A percentile compares a stretch with the other conserved stretches of the same genome.
phyloP scores from a whole-genome alignment of 2,797 vertebrate species.

The Rhynchotus rufescens region DNA sequence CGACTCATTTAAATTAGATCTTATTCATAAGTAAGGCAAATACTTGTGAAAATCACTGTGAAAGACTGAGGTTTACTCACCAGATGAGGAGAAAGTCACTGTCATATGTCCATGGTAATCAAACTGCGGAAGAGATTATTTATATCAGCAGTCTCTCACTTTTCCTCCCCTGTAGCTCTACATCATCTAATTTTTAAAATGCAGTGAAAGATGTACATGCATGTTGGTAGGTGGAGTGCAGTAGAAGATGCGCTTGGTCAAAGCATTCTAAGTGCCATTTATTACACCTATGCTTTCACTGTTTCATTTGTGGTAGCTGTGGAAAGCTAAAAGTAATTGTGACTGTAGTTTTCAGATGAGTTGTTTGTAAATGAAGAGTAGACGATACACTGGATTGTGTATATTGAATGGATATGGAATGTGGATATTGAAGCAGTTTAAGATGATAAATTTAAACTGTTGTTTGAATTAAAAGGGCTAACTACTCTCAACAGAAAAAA shows the following conservation, averaged over 20 bases:
- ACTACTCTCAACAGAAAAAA: not conserved
- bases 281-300: not conserved
- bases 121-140: not conserved
- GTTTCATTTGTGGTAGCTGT: not conserved
- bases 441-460: not conserved
- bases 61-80: not conserved
- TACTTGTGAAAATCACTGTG: not conserved
- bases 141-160: not conserved
- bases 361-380: not conserved
- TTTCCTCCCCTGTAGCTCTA: not conserved
- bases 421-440: not conserved
- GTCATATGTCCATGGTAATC: not conserved
- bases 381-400: not conserved
- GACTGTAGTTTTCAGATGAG: not conserved
- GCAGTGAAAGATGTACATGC: not conserved
- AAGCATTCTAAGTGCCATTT: fast-evolving
- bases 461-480: not conserved
- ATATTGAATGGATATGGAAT: too few species aligned
- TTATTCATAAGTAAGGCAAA: not conserved
- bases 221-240: not conserved
- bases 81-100: not conserved
- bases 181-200: not conserved
- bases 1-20: not conserved
- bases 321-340: not conserved
- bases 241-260: not conserved